Evolutionary conservation across 2,797 vertebrate species (phyloP).

Genomic region (Steatocranus sp.): DNA sequence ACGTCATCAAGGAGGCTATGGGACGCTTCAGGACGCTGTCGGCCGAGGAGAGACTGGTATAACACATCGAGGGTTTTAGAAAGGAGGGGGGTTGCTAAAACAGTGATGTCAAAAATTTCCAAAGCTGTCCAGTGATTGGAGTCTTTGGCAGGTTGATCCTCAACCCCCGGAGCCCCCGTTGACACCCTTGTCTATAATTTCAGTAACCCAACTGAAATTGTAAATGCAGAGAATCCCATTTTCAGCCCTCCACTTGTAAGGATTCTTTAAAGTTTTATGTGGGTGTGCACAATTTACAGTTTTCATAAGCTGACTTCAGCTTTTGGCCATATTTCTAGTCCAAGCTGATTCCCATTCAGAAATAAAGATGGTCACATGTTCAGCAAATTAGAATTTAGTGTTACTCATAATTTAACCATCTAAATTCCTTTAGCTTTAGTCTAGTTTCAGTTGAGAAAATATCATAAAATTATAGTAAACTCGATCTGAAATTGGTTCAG

Average conservation of each 20-base stretch:
- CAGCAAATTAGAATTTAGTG: background rate
- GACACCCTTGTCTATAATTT: background rate
- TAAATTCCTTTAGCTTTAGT: background rate
- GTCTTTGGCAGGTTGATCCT: background rate
- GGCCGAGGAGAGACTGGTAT: slow-evolving; percentile 79
- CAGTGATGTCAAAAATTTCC: background rate
- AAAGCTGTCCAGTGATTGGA: background rate
- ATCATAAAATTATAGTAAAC: background rate
- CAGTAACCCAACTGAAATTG: background rate
- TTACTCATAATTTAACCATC: background rate
- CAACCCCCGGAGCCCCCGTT: background rate
- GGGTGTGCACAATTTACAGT: background rate
- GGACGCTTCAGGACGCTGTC: slow-evolving; percentile 83
- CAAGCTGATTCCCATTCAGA: background rate
- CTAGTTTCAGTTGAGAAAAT: background rate
- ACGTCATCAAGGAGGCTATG: slow-evolving; percentile 96
- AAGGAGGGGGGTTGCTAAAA: background rate
- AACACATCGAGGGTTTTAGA: background rate
- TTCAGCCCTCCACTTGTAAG: background rate
- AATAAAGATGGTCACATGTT: background rate
- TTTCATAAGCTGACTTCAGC: background rate
- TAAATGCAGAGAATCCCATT: background rate
- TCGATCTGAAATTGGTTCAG: background rate
- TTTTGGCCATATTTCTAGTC: background rate
- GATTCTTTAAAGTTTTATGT: background rate